phyloP scores from a whole-genome alignment of 2,113 vertebrate species.

The Catagonus wagneri region DNA sequence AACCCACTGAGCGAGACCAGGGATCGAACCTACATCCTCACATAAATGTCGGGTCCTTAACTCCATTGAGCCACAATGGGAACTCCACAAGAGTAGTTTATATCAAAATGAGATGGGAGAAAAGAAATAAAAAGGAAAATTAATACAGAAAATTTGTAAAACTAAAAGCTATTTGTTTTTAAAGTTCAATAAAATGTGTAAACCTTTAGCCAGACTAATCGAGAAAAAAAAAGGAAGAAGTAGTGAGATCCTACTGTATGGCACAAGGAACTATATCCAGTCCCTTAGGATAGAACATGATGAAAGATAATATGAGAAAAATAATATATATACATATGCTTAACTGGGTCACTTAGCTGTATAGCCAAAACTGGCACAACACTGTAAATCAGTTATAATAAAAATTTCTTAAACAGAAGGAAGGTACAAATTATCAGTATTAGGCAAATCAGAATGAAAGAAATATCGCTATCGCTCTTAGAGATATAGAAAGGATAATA shows the following conservation, averaged over 20 bases:
- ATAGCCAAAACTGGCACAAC: no score
- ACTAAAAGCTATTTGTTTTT: constrained; percentile 9
- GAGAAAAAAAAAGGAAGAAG: not conserved
- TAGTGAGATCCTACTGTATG: no score
- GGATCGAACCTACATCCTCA: no score
- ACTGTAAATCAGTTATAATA: no score
- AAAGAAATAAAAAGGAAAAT: not conserved
- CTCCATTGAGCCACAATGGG: no score
- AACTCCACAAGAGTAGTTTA: not conserved
- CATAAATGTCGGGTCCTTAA: no score
- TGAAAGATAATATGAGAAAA: no score
- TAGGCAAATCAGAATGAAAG: not conserved
- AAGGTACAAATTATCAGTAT: not conserved
- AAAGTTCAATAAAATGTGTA: not conserved
- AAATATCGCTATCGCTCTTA: not conserved
- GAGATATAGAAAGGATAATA: not conserved
- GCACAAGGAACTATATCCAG: no score
- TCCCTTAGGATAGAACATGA: no score
- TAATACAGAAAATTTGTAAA: not conserved
- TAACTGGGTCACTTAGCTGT: no score
- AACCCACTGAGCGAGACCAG: no score
- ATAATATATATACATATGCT: no score
- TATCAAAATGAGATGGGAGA: not conserved
- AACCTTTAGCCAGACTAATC: not conserved
- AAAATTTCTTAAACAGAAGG: not conserved